Percentiles rank a stretch among this genome's conserved stretches.
Evolutionary conservation across 2,113 vertebrate genomes (phyloP).

Genomic region (Nasalis larvatus): DNA sequence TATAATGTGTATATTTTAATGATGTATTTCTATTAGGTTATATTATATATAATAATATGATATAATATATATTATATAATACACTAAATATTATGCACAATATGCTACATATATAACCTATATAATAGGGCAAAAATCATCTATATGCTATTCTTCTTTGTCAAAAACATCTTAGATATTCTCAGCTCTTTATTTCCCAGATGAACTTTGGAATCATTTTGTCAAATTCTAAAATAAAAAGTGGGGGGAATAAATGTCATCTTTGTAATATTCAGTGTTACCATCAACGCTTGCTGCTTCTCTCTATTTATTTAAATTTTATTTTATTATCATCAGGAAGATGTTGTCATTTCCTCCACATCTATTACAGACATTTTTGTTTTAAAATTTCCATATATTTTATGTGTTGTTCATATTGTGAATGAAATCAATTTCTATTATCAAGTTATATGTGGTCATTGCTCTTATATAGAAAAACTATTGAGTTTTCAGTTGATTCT

Average conservation of each 20-base stretch:
- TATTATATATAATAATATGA: background rate
- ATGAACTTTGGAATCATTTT: background rate
- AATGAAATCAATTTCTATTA: background rate
- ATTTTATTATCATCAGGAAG: background rate
- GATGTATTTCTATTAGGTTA: background rate
- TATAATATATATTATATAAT: no score
- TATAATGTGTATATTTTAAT: background rate
- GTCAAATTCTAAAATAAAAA: conserved; percentile 12
- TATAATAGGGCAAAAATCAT: background rate
- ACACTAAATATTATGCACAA: background rate
- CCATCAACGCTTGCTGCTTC: background rate
- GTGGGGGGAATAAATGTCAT: background rate
- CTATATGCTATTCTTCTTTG: background rate
- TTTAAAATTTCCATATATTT: background rate
- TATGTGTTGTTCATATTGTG: background rate
- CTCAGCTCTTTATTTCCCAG: background rate
- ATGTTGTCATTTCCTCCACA: background rate
- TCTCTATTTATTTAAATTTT: background rate
- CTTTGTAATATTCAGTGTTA: background rate
- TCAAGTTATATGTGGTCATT: background rate
- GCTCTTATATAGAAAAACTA: background rate
- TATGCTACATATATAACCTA: background rate
- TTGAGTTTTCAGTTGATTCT: background rate
- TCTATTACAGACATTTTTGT: background rate
- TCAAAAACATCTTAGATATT: background rate